A percentile compares a stretch with the other conserved stretches of the same genome.
These are phyloP conservation scores for Talpa occidentalis DNA, from an alignment of 2,113 vertebrate genomes.

Conservation along the genomic window DNA sequence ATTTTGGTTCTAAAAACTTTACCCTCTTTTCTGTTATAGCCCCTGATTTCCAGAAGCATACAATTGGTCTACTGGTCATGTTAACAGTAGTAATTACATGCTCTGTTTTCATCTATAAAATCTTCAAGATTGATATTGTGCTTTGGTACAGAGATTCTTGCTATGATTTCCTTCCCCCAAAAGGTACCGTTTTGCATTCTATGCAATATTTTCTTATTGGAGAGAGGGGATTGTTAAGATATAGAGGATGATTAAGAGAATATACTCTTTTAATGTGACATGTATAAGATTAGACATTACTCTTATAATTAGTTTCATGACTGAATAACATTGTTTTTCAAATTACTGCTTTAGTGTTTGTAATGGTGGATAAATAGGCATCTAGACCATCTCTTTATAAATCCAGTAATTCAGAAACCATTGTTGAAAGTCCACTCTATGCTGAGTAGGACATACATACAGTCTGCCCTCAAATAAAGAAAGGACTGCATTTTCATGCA, in stretches of 20 bases:
- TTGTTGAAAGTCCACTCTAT: not conserved
- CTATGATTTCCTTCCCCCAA: constrained; percentile 84
- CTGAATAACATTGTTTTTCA: not conserved
- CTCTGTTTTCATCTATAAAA: constrained; percentile 85
- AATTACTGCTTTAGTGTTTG: not conserved
- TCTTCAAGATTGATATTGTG: constrained; percentile 94
- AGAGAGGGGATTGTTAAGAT: not conserved
- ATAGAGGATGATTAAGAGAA: not conserved
- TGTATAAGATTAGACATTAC: not conserved
- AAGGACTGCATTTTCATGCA: not conserved
- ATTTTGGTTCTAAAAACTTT: not conserved
- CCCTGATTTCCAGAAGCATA: constrained; percentile 81
- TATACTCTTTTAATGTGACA: not conserved
- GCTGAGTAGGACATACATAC: not conserved
- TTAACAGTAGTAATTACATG: constrained; percentile 82
- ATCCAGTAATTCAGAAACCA: not conserved
- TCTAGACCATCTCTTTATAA: not conserved
- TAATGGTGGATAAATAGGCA: not conserved
- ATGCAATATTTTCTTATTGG: not conserved
- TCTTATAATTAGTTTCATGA: constrained; percentile 23
- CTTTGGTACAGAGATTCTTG: constrained; percentile 91
- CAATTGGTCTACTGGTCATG: constrained; percentile 85
- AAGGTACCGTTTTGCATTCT: constrained; percentile 86
- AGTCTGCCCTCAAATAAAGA: not conserved
- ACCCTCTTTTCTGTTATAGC: constrained; percentile 82